Conservation (phyloP, 1,140 invertebrate genomes). For the Gonioctena quinquepunctata region DNA sequence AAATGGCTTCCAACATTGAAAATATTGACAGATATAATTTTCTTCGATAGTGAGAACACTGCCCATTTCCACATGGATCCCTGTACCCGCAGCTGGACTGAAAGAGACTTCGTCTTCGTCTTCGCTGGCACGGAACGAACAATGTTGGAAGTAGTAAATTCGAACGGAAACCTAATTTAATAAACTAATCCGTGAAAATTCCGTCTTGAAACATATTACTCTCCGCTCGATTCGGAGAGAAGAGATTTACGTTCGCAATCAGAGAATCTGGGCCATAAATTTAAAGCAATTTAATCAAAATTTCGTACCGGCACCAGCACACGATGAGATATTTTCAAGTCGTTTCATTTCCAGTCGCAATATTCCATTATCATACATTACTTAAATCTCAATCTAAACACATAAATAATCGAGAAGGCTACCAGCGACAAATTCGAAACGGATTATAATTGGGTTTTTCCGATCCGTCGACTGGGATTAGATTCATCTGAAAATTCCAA, state of each 20-base stretch:
- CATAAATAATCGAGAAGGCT: slow-evolving; percentile 33
- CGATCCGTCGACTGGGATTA: not conserved
- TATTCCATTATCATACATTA: slow-evolving; percentile 37
- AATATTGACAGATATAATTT: no score
- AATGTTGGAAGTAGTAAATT: slow-evolving; percentile 7
- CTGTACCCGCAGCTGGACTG: no score
- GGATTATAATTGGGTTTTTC: slow-evolving; percentile 23
- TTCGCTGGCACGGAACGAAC: no score
- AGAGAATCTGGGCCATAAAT: slow-evolving; percentile 26
- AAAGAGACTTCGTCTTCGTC: no score
- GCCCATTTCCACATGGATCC: no score
- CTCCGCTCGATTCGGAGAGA: slow-evolving; percentile 18
- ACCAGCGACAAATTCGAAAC: slow-evolving; percentile 23
- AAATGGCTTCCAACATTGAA: no score
- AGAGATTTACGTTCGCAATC: slow-evolving; percentile 19
- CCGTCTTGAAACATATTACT: not conserved
- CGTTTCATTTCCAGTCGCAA: slow-evolving; percentile 26
- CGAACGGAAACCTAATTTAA: slow-evolving; percentile 12
- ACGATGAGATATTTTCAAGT: slow-evolving; percentile 29
- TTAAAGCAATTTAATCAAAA: slow-evolving; percentile 40
- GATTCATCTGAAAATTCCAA: slow-evolving; percentile 14
- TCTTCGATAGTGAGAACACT: no score
- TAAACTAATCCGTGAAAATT: slow-evolving; percentile 15
- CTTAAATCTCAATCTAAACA: slow-evolving; percentile 37
- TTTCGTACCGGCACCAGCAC: slow-evolving; percentile 15